Evolutionary conservation across 2,113 vertebrate species (phyloP).

Genomic region (Chitala chitala): DNA sequence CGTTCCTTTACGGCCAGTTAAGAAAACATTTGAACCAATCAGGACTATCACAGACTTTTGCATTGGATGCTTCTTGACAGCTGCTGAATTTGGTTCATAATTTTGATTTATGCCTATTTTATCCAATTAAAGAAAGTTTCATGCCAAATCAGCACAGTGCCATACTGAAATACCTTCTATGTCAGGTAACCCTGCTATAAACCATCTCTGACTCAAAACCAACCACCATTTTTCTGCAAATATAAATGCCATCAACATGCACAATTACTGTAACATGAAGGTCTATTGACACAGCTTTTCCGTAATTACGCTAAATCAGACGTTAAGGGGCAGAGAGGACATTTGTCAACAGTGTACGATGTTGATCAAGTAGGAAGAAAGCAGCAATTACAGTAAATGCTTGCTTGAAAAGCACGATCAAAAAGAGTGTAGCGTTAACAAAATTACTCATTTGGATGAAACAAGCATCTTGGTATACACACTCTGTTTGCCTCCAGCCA

Average conservation of each 20-base stretch:
- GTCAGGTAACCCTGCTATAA: background rate
- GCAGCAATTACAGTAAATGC: slow-evolving; percentile 39
- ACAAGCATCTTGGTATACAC: slow-evolving; percentile 33
- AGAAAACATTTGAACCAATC: too few species aligned
- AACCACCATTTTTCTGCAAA: slow-evolving; percentile 22
- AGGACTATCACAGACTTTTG: slow-evolving; percentile 1
- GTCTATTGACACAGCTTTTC: slow-evolving; percentile 38
- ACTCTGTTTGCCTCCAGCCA: slow-evolving; percentile 22
- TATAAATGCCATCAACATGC: slow-evolving; percentile 30
- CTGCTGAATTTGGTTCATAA: background rate
- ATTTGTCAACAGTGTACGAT: slow-evolving; percentile 43
- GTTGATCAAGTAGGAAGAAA: slow-evolving; percentile 37
- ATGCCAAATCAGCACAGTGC: background rate
- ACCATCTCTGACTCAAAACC: slow-evolving; percentile 20
- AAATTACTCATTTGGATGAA: slow-evolving; percentile 46
- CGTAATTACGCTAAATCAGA: slow-evolving; percentile 44
- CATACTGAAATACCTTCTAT: background rate
- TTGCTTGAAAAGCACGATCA: slow-evolving; percentile 47
- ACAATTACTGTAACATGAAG: slow-evolving; percentile 39
- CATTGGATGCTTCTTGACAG: background rate
- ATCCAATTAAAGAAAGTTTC: background rate
- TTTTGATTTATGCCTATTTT: background rate
- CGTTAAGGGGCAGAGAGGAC: slow-evolving; percentile 42
- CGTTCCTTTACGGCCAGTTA: background rate
- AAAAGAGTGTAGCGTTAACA: slow-evolving; percentile 41